Evolutionary conservation across 2,113 vertebrate species (phyloP).

Genomic region (Nothocercus julius): DNA sequence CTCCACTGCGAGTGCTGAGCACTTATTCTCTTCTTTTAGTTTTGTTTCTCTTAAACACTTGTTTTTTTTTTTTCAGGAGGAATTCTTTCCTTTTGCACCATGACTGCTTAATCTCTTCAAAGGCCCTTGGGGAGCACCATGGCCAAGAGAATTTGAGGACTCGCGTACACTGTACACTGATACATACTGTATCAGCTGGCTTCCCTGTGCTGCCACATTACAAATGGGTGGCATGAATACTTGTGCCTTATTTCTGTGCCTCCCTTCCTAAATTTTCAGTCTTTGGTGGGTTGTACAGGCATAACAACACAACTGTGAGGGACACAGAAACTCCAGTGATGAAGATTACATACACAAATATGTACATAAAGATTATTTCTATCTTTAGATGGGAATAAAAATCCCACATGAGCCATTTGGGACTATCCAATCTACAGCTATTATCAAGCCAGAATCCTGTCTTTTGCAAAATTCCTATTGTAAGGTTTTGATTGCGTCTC

Average conservation of each 20-base stretch:
- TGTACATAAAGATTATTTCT: slow-evolving; percentile 11
- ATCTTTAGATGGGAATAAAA: slow-evolving; percentile 28
- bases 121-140: neutral
- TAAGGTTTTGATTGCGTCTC: slow-evolving; percentile 15
- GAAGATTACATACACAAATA: neutral
- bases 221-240: neutral
- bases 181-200: rapidly evolving
- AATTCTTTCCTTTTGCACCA: neutral
- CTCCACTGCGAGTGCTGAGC: neutral
- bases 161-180: rapidly evolving
- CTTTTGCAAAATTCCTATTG: slow-evolving; percentile 47
- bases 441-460: slow-evolving; percentile 26
- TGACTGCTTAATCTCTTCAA: neutral
- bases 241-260: neutral
- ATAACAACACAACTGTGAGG: neutral
- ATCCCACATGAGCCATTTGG: slow-evolving; percentile 3
- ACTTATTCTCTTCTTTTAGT: neutral
- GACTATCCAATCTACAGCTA: slow-evolving; percentile 33
- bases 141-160: neutral
- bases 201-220: neutral
- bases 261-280: neutral
- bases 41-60: neutral
- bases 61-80: neutral
- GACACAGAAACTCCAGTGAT: neutral
- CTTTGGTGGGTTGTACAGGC: rapidly evolving